A percentile compares a stretch with the other conserved stretches of the same genome.
These are phyloP conservation scores for Macrosoma leucophasiata DNA, from an alignment of 2,888 invertebrate genomes.

Conservation along the genomic window DNA sequence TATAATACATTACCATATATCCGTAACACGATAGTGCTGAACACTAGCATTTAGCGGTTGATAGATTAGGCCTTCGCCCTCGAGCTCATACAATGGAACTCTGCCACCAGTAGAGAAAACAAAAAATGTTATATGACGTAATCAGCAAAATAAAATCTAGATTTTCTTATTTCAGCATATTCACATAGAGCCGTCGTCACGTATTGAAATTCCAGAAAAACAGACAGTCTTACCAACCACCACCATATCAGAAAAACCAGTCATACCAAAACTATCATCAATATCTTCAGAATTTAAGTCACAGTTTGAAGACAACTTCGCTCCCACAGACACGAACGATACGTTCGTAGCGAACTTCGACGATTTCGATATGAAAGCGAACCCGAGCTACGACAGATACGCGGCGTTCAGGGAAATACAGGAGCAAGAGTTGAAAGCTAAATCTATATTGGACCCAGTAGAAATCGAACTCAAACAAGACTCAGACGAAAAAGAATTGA, in stretches of 20 bases:
- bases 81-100: too few relatives aligned
- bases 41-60: too few relatives aligned
- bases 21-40: too few relatives aligned
- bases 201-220: slow-evolving; percentile 44
- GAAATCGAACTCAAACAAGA: slow-evolving; percentile 49
- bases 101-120: too few relatives aligned
- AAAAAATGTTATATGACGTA: too few relatives aligned
- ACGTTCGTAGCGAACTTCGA: slow-evolving; percentile 82
- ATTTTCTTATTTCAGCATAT: slow-evolving; percentile 46
- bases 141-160: too few relatives aligned
- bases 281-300: slow-evolving; percentile 50
- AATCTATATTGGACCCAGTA: slow-evolving; percentile 50
- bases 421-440: slow-evolving; percentile 80
- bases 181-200: slow-evolving; percentile 45
- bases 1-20: too few relatives aligned
- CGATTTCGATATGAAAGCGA: slow-evolving; percentile 73
- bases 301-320: slow-evolving; percentile 80
- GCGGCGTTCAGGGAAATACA: slow-evolving; percentile 92
- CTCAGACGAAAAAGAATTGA: slow-evolving; percentile 52
- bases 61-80: too few relatives aligned
- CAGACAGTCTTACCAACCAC: slow-evolving; percentile 34
- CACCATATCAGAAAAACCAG: slow-evolving; percentile 26
- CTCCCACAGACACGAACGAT: slow-evolving; percentile 54
- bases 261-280: slow-evolving; percentile 7
- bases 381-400: slow-evolving; percentile 84